Conservation (phyloP, 2,797 vertebrate genomes). For the Poliocrania exsul region DNA sequence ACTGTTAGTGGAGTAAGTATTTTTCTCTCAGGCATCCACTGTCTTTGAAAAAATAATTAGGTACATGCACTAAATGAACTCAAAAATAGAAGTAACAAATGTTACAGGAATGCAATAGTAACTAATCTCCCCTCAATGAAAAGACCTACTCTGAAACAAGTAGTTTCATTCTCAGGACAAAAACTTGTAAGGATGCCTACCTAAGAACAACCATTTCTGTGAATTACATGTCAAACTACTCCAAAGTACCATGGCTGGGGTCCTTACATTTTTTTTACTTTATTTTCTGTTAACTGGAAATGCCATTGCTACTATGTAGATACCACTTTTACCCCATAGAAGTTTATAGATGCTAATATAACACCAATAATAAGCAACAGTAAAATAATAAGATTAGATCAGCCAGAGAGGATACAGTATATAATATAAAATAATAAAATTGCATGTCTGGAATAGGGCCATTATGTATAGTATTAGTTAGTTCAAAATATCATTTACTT, state of each 20-base stretch:
- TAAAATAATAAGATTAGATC: neutral
- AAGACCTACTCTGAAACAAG: neutral
- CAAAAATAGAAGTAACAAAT: neutral
- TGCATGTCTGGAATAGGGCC: accelerated
- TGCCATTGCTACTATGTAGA: neutral
- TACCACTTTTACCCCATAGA: neutral
- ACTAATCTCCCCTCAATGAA: neutral
- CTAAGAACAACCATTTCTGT: neutral
- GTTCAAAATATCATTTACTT: neutral
- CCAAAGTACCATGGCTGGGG: neutral
- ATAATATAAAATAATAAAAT: neutral
- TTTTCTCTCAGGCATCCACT: neutral
- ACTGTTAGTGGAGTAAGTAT: neutral
- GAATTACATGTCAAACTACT: neutral
- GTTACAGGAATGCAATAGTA: neutral
- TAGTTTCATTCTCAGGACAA: neutral
- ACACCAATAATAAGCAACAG: neutral
- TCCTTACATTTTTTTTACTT: neutral
- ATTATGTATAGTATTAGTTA: neutral
- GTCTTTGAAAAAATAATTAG: neutral
- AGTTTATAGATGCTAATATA: neutral
- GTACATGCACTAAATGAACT: neutral
- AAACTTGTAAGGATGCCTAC: neutral
- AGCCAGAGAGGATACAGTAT: neutral
- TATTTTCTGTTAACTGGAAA: neutral